These are phyloP conservation scores for Nesometra sesokonis DNA, from an alignment of 35 echinoderm and acorn worm species.

Conservation along the genomic window DNA sequence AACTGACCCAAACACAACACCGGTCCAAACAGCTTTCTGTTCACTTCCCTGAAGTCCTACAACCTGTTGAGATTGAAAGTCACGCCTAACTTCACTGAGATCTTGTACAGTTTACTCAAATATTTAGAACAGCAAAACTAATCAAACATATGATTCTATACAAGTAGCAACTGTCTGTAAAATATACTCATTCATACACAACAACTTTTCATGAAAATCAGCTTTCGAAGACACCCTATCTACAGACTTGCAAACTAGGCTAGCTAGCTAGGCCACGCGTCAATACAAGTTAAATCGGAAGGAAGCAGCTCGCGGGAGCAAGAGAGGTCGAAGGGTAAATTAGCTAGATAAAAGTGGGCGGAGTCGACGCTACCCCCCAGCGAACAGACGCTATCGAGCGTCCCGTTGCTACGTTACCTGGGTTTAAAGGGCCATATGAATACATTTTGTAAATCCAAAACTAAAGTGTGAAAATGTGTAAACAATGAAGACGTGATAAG, in stretches of 20 bases:
- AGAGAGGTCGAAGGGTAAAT: not conserved
- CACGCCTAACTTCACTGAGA: too few species aligned
- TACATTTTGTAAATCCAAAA: too few species aligned
- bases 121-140: too few species aligned
- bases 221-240: not conserved
- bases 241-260: not conserved
- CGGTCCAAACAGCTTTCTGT: not conserved
- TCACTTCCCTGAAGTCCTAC: not conserved
- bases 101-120: too few species aligned
- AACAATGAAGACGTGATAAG: not conserved
- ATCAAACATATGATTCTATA: too few species aligned
- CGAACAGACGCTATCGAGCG: conserved; percentile 1
- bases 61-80: not conserved
- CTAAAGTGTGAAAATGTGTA: not conserved
- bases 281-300: not conserved
- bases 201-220: not conserved
- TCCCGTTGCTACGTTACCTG: not conserved
- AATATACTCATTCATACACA: not conserved
- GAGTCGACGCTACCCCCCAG: conserved; percentile 30
- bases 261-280: not conserved
- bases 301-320: not conserved
- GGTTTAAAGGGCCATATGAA: not conserved
- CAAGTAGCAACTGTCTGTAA: not conserved
- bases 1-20: not conserved
- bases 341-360: conserved; percentile 21